Base-by-base conservation (phyloP, 2,888 invertebrate species). In the Sicus ferrugineus region DNA sequence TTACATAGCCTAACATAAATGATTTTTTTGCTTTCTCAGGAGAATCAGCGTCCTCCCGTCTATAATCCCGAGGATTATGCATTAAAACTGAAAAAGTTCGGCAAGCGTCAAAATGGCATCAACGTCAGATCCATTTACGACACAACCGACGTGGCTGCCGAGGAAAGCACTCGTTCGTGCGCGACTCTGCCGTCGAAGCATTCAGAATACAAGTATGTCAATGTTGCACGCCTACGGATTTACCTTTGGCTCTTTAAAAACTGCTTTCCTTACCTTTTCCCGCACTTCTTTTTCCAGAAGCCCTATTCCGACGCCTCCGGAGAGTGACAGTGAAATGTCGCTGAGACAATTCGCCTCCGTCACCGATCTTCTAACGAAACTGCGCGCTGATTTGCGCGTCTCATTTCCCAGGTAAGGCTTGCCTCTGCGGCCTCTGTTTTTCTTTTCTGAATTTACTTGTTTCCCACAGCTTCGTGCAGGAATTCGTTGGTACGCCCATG, bases 51-150 rank as follows among this genome's bases (percentile, higher is more conserved):
- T 54, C 94, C 95, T 34, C 95, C 95, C 0, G 91, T 95, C 21
- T 95, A 95, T 87, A 95, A 95, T 82, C 92, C 95, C 0, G 95
- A 96, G 83, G 95, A 95, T 84, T 96, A 95, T 83, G 92, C 92
- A 3, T 87, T 90, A 3, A 92, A 93, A 0, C 84, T 95, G 72
- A 90, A 91, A 81, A 93, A 94, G 88, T 94, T 93, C 90, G 92
- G 92, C 71, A 81, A 83, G 75, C 78, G 81, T 38, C 81, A 79
- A 73, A 79, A 72, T 65, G 77, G 78, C 23, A 73, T 75, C 30
- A 78, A 77, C 72, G 79, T 78, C 38, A 82, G 80, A 56, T 84
- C 86, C 4, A 86, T 86, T 42, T 86, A 86, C 54, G 85, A 85
- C 71, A 80, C 81, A 34, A 78, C 73, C 58, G 80, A 78, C 21